Base-by-base conservation (phyloP, 2,797 vertebrate genomes). In the Sardinella longiceps region DNA sequence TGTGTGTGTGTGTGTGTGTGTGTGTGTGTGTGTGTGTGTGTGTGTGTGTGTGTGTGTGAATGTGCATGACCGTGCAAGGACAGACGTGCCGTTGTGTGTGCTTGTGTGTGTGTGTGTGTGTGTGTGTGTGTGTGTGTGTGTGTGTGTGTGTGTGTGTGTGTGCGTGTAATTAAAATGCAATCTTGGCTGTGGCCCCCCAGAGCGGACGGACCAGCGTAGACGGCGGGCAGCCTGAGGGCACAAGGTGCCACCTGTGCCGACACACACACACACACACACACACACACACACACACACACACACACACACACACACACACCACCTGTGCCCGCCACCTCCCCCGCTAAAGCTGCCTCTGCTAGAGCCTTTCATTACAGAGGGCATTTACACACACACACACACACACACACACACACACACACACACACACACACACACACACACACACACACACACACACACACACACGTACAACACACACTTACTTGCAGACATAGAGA, bases 121-220 rank as follows among this genome's bases (percentile, higher is more conserved):
- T n/a, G n/a, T 28, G 58, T 28, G 58, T 63, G 58, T 63, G 58
- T 28, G n/a, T 70, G 28, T 70, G 63, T 70, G 63, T 15, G 63
- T 66, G 60, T 66, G 60, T 66, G 60, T 2, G 60, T 66, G 60
- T n/a, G 56, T 25, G 60, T 23, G 25, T 66, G 60, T 30, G 60
- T 66, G 66, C 33, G 30, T 74, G 92, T 95, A 95, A 95, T 95
- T 96, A 95, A 95, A 95, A 96, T 96, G 94, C 95, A 95, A 94
- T 95, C 93, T 94, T 91, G 89, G 92, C 93, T 92, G 91, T 90
- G 74, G 80, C 85, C 87, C 83, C 85, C 84, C 82, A 82, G 83
- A 84, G 87, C 45, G 81, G 74, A 51, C 12, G 84, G 80, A 85
- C 83, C 87, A 87, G 83, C 33, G 82, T 84, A 85, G 87, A 82